Evolutionary conservation across 2,888 invertebrate genomes (phyloP), one percentile per base, ranked within the genome.

Genomic region (Chrysotoxum bicinctum): DNA sequence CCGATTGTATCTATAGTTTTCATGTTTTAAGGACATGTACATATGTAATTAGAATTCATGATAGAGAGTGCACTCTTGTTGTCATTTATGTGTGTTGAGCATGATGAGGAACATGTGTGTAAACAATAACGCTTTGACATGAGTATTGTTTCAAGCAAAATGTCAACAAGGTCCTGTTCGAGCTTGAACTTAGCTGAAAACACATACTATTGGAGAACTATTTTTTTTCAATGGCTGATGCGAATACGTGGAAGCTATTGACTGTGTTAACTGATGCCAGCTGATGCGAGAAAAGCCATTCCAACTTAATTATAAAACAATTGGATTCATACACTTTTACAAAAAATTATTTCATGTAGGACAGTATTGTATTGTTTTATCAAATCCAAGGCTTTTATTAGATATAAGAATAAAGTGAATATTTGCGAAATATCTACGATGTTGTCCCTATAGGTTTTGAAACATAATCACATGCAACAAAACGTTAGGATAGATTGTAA

Each of bases 31-130:
- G 73, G 68, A 78, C 40, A 40, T 60, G 21, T 37, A 60, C 37
- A 40, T 73, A 74, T 74, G 48, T 50, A 69, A 74, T 64, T 74
- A 78, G 43, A 50, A 69, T 74, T 69, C 56, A 74, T 78, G 64
- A 74, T 78, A 48, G 50, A 68, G 64, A 35, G 35, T 35, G 19
- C 43, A 54, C 66, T 72, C 30, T 35, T 68, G 50, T 68, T 77
- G 77, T 77, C 54, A 68, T 60, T 43, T 66, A 45, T 66, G 68
- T 56, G 60, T 40, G 60, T 40, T 40, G 54, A 68, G 62, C 66
- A 74, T 54, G 60, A 62, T 48, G 60, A 62, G 60, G 35, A 48
- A 74, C 43, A 70, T 62, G 52, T 40, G 72, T 70, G 56, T 54
- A 70, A 64, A 64, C 50, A 64, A 50, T 54, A 52, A 52, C 62